Percentiles rank a stretch among this genome's conserved stretches.
Conservation (phyloP, 1,140 invertebrate genomes). For the Drosophila sechellia region DNA sequence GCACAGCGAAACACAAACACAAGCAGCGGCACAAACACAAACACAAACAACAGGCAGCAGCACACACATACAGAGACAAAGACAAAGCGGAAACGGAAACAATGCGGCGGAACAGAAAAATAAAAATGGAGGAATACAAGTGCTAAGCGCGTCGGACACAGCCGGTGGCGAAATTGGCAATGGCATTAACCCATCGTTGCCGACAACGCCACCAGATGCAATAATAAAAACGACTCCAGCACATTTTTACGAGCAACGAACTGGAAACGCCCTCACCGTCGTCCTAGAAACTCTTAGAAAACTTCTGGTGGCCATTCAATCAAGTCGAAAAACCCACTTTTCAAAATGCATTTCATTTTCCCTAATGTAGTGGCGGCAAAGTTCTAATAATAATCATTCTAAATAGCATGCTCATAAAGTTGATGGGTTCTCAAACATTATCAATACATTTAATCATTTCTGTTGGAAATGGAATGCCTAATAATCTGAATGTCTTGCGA, state of each 20-base stretch:
- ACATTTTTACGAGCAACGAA: slow-evolving; percentile 11
- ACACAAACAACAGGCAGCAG: background rate
- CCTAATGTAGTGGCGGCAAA: background rate
- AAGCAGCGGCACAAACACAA: background rate
- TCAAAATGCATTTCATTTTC: slow-evolving; percentile 1
- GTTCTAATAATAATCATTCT: background rate
- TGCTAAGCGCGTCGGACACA: slow-evolving; percentile 28
- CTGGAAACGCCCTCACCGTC: background rate
- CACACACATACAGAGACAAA: background rate
- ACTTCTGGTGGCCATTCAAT: background rate
- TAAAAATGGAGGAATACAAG: slow-evolving; percentile 16
- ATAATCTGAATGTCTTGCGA: no score
- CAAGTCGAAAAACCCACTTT: background rate
- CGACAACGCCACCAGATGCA: slow-evolving; percentile 7
- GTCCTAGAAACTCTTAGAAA: background rate
- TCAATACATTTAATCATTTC: no score
- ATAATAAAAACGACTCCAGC: slow-evolving; percentile 33
- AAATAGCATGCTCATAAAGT: no score
- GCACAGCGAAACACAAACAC: slow-evolving; percentile 20
- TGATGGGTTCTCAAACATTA: no score
- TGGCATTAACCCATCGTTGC: slow-evolving; percentile 61
- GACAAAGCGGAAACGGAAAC: slow-evolving; percentile 21
- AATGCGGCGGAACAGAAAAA: slow-evolving; percentile 14
- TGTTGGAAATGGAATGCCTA: no score
- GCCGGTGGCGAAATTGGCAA: slow-evolving; percentile 48